Evolutionary conservation across 2,888 invertebrate species (phyloP).

Genomic region (Leptothorax acervorum): DNA sequence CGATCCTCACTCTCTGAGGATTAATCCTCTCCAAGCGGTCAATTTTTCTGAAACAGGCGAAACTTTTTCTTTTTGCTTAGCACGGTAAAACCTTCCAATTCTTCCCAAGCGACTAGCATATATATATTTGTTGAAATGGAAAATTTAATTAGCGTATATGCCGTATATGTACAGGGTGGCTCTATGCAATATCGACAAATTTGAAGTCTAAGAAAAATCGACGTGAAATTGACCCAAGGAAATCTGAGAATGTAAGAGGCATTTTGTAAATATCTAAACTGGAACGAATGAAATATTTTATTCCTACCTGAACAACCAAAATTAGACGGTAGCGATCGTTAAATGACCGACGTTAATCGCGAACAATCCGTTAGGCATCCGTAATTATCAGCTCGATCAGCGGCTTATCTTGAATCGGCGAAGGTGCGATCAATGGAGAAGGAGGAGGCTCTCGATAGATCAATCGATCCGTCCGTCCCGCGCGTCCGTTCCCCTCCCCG

Average conservation of each 20-base stretch:
- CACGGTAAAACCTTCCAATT: constrained; percentile 10
- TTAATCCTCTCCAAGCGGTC: constrained; percentile 20
- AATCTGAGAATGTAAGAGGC: not conserved
- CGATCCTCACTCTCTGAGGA: constrained; percentile 24
- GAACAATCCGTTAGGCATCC: not conserved
- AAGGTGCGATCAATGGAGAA: constrained; percentile 16
- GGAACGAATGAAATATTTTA: not conserved
- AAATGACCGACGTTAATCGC: constrained; percentile 36
- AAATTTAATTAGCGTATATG: constrained; percentile 7
- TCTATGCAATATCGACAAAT: not conserved
- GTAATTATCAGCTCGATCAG: constrained; percentile 27
- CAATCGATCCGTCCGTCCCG: constrained; percentile 18
- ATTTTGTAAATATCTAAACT: not conserved
- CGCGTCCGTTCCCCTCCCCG: not conserved
- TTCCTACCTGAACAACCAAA: not conserved
- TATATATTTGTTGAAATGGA: constrained; percentile 22
- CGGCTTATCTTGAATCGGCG: constrained; percentile 33
- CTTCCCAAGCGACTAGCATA: constrained; percentile 9
- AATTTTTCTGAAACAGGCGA: constrained; percentile 18
- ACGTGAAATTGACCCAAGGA: no score
- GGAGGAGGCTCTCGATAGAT: constrained; percentile 39
- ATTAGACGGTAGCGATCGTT: not conserved
- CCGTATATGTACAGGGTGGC: not conserved
- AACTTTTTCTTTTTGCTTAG: constrained; percentile 8
- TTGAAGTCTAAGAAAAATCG: not conserved